These are phyloP conservation scores for Beris morrisii DNA, from an alignment of 2,888 invertebrate genomes.

Conservation along the genomic window DNA sequence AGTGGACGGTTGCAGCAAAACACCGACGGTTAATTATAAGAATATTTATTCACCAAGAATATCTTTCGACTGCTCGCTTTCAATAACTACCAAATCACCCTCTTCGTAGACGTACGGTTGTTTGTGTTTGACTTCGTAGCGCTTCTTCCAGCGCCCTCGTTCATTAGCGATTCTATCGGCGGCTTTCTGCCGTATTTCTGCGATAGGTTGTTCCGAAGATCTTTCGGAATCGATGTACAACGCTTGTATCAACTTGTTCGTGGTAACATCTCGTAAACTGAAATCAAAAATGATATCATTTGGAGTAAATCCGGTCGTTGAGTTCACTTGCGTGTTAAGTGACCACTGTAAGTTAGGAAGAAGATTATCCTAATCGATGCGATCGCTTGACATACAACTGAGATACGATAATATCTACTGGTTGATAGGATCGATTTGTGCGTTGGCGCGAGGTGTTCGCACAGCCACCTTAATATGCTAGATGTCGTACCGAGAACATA, in stretches of 20 bases:
- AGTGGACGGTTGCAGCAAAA: no score
- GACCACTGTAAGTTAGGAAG: neutral
- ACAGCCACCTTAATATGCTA: constrained; percentile 10
- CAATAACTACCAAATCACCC: constrained; percentile 35
- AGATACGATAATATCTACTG: neutral
- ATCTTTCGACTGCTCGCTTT: no score
- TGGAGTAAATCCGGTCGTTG: constrained; percentile 14
- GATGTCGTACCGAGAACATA: constrained; percentile 5
- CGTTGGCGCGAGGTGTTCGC: constrained; percentile 20
- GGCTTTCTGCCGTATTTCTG: neutral
- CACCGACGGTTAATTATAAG: no score
- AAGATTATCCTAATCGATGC: constrained; percentile 3
- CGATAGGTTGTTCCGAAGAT: neutral
- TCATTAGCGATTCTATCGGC: constrained; percentile 34
- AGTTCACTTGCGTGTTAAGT: constrained; percentile 2
- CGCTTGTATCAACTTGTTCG: neutral
- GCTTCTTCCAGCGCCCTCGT: constrained; percentile 38
- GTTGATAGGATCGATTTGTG: constrained; percentile 29
- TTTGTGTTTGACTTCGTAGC: constrained; percentile 38
- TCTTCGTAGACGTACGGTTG: constrained; percentile 6
- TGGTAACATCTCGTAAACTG: neutral
- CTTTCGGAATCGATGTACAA: neutral
- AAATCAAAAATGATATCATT: constrained; percentile 17
- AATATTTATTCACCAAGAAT: no score
- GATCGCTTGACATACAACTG: neutral